Percentiles rank a stretch among this genome's conserved stretches.
Evolutionary conservation across 2,888 invertebrate species (phyloP).

Genomic region (Elmis aenea): DNA sequence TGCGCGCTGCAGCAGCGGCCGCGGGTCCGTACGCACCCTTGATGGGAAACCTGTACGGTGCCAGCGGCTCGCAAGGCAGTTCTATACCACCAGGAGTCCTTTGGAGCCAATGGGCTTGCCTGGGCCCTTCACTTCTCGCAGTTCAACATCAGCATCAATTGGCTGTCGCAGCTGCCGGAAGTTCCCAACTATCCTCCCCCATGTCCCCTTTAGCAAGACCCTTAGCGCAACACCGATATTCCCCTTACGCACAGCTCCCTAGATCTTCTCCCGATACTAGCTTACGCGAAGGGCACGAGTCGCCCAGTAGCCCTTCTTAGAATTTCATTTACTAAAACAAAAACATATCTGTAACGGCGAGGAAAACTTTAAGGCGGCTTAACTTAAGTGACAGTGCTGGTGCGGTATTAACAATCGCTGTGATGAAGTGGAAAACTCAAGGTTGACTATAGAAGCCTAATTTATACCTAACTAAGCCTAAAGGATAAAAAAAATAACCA

Average conservation of each 20-base stretch:
- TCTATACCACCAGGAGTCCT: slow-evolving; percentile 51
- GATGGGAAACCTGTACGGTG: slow-evolving; percentile 52
- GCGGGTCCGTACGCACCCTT: slow-evolving; percentile 54
- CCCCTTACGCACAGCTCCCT: slow-evolving; percentile 53
- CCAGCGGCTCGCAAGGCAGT: slow-evolving; percentile 41
- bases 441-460: too few species aligned
- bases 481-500: too few species aligned
- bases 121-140: slow-evolving; percentile 58
- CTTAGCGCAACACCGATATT: slow-evolving; percentile 51
- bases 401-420: too few species aligned
- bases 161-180: slow-evolving; percentile 45
- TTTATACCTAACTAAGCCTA: too few species aligned
- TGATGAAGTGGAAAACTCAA: too few species aligned
- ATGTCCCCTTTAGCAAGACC: slow-evolving; percentile 55
- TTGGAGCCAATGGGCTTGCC: slow-evolving; percentile 69
- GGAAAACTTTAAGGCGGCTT: too few species aligned
- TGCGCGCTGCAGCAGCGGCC: slow-evolving; percentile 65
- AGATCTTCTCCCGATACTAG: slow-evolving; percentile 58
- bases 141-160: slow-evolving; percentile 61
- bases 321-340: too few species aligned
- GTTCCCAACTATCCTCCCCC: slow-evolving; percentile 51
- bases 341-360: too few species aligned
- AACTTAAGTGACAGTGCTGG: too few species aligned
- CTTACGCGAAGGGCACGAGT: slow-evolving; percentile 49
- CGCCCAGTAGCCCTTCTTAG: slow-evolving; percentile 43